phyloP scores from a whole-genome alignment of 2,888 invertebrate species.

The Epinotia brunnichana region DNA sequence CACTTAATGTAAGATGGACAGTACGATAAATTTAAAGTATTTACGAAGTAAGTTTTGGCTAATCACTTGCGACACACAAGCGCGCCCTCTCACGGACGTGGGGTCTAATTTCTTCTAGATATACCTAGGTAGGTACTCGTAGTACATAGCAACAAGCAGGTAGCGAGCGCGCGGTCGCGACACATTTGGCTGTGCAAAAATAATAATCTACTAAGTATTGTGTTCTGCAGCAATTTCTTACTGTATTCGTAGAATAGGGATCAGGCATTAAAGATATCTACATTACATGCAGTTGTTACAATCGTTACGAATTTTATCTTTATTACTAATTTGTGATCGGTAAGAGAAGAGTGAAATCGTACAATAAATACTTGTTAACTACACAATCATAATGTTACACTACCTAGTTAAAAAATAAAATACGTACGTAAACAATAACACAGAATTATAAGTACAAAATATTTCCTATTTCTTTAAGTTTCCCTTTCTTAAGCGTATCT shows the following conservation, averaged over 20 bases:
- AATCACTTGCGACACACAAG: constrained; percentile 83
- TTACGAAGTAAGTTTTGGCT: constrained; percentile 67
- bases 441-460: constrained; percentile 53
- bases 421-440: constrained; percentile 67
- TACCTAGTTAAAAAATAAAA: constrained; percentile 73
- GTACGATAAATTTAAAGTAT: constrained; percentile 68
- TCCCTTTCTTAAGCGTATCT: constrained; percentile 58
- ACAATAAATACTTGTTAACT: constrained; percentile 77
- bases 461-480: constrained; percentile 75
- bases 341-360: constrained; percentile 78
- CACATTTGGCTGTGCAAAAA: constrained; percentile 70
- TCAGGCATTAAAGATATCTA: constrained; percentile 46
- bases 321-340: constrained; percentile 73
- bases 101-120: constrained; percentile 45
- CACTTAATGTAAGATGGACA: constrained; percentile 71
- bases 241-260: constrained; percentile 61
- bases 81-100: constrained; percentile 58
- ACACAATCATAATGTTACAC: constrained; percentile 79
- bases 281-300: constrained; percentile 63
- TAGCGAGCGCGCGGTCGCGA: constrained; percentile 61
- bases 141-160: constrained; percentile 42
- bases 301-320: constrained; percentile 66
- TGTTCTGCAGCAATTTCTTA: constrained; percentile 58
- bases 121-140: constrained; percentile 16
- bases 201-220: constrained; percentile 52